phyloP scores from a whole-genome alignment of 2,888 invertebrate genomes.

The Ormyrus nitidulus region DNA sequence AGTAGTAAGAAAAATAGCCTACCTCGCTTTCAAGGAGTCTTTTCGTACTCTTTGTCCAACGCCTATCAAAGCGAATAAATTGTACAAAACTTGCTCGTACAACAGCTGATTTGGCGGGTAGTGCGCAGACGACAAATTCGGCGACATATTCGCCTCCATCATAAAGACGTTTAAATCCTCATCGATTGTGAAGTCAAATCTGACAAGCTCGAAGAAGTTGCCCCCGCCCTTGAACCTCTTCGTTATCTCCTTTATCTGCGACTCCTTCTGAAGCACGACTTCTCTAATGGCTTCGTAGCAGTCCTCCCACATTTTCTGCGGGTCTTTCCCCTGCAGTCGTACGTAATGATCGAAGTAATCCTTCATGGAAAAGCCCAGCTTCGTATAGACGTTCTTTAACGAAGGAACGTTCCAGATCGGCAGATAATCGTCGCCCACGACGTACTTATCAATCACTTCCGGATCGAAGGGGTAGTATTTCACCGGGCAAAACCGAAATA shows the following conservation, averaged over 20 bases:
- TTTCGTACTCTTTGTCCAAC: slow-evolving; percentile 78
- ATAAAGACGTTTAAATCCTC: slow-evolving; percentile 89
- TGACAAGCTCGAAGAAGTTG: slow-evolving; percentile 95
- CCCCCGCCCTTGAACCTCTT: slow-evolving; percentile 71
- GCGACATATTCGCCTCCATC: slow-evolving; percentile 99
- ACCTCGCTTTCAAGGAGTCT: slow-evolving; percentile 75
- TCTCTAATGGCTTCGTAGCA: slow-evolving; percentile 87
- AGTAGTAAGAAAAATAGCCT: slow-evolving; percentile 6
- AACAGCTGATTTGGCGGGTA: slow-evolving; percentile 91
- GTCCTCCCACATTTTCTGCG: slow-evolving; percentile 86
- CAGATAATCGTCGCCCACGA: slow-evolving; percentile 94
- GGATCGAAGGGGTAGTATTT: slow-evolving; percentile 95
- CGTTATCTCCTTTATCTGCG: slow-evolving; percentile 80
- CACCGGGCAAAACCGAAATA: slow-evolving; percentile 92
- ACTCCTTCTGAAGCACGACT: slow-evolving; percentile 84
- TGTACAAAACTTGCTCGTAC: slow-evolving; percentile 95
- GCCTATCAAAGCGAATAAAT: slow-evolving; percentile 87
- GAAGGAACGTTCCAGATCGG: slow-evolving; percentile 96
- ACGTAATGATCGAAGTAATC: slow-evolving; percentile 89
- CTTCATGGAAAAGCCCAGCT: slow-evolving; percentile 88
- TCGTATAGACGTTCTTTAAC: slow-evolving; percentile 82
- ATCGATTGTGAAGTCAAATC: slow-evolving; percentile 95
- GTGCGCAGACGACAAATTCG: slow-evolving; percentile 95
- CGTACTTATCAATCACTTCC: slow-evolving; percentile 88
- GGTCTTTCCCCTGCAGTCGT: slow-evolving; percentile 82